Conservation (phyloP, 64 coral and sea anemone species). For the Anthopleura sola region DNA sequence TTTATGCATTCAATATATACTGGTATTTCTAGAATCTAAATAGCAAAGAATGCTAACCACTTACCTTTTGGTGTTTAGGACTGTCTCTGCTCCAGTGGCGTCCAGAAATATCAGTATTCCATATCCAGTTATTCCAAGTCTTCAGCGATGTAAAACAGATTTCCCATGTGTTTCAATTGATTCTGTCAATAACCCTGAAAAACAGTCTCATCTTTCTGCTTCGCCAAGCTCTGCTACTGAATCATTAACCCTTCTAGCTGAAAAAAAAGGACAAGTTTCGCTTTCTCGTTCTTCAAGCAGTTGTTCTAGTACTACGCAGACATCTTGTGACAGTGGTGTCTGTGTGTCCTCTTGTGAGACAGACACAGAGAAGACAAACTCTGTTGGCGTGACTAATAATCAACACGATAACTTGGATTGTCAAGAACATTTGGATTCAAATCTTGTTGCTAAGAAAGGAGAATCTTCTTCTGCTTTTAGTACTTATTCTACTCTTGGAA, state of each 20-base stretch:
- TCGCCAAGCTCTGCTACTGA: background rate
- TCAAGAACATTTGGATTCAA: background rate
- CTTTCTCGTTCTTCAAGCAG: conserved; percentile 10
- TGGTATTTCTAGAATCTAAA: no score
- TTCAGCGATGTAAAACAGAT: background rate
- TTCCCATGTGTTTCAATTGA: background rate
- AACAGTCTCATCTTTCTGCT: background rate
- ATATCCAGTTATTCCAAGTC: background rate
- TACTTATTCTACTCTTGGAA: background rate
- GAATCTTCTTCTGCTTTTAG: background rate
- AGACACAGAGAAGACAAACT: background rate
- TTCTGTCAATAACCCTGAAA: background rate
- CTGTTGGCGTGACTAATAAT: background rate
- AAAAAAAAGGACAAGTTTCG: background rate
- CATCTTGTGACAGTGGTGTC: conserved; percentile 39
- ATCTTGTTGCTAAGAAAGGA: background rate
- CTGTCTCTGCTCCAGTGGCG: background rate
- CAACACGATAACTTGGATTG: background rate
- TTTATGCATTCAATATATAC: no score
- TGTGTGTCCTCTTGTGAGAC: conserved; percentile 25
- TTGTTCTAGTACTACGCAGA: conserved; percentile 5
- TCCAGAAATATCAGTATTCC: background rate
- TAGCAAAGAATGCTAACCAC: no score
- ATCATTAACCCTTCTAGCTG: background rate
- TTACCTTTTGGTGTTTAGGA: background rate